Conservation (phyloP, 2,797 vertebrate genomes). For the Saxicola maurus region DNA sequence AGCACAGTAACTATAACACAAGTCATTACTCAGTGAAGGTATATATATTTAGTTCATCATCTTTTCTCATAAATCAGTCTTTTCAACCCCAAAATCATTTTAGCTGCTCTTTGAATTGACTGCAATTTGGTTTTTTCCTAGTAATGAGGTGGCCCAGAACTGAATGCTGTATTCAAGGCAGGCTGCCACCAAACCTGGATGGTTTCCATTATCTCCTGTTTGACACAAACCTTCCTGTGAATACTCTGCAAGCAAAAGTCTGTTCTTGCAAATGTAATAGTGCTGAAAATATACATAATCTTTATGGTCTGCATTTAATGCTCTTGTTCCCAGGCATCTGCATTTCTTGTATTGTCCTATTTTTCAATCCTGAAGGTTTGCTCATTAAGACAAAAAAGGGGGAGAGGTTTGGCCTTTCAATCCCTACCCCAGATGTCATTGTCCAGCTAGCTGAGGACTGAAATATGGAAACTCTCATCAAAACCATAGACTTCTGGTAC, state of each 20-base stretch:
- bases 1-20: not conserved
- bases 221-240: constrained; percentile 15
- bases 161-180: constrained; percentile 24
- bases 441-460: not conserved
- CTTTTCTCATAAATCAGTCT: constrained; percentile 41
- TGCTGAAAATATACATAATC: not conserved
- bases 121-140: constrained; percentile 11
- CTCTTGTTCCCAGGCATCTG: not conserved
- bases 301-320: not conserved
- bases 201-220: constrained; percentile 37
- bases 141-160: constrained; percentile 35
- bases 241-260: not conserved
- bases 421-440: not conserved
- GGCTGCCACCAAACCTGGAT: constrained; percentile 17
- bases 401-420: not conserved
- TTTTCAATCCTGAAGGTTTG: not conserved
- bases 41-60: constrained; percentile 34
- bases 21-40: constrained; percentile 26
- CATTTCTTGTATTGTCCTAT: not conserved
- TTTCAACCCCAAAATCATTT: constrained; percentile 43
- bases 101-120: constrained; percentile 32
- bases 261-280: not conserved
- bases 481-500: not conserved
- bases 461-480: not conserved
- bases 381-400: not conserved